A percentile compares a stretch with the other conserved stretches of the same genome.
Evolutionary conservation across 1,140 invertebrate genomes (phyloP).

Genomic region (Aphaenogaster ashmeadi): DNA sequence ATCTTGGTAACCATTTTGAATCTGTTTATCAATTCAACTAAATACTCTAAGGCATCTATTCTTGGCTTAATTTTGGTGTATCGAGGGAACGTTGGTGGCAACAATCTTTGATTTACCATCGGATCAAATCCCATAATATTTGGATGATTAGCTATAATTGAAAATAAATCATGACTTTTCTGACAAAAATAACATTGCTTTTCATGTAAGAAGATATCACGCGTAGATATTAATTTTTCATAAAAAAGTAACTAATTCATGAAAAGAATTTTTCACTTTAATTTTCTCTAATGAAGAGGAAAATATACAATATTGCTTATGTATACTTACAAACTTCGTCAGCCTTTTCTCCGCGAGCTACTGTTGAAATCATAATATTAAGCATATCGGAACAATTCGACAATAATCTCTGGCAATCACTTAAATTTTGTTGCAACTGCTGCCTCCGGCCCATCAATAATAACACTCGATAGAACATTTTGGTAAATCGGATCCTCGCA

Average conservation of each 20-base stretch:
- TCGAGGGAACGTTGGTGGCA: slow-evolving; percentile 99
- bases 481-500: slow-evolving; percentile 94
- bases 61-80: slow-evolving; percentile 97
- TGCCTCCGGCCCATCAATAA: slow-evolving; percentile 90
- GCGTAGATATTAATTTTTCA: slow-evolving; percentile 19
- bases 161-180: slow-evolving; percentile 38
- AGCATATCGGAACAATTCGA: slow-evolving; percentile 93
- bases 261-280: not conserved
- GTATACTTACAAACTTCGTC: slow-evolving; percentile 89
- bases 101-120: slow-evolving; percentile 96
- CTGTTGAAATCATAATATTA: slow-evolving; percentile 93
- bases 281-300: not conserved
- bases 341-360: slow-evolving; percentile 92
- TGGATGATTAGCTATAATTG: slow-evolving; percentile 85
- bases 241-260: not conserved
- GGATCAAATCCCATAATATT: slow-evolving; percentile 96
- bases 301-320: slow-evolving; percentile 14
- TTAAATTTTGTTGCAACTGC: slow-evolving; percentile 87
- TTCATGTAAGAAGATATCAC: not conserved
- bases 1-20: slow-evolving; percentile 95
- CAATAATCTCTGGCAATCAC: slow-evolving; percentile 90
- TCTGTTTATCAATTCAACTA: slow-evolving; percentile 93
- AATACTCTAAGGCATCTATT: slow-evolving; percentile 94
- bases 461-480: slow-evolving; percentile 94
- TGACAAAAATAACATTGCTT: slow-evolving; percentile 41